Conservation (phyloP, 1,140 invertebrate species). For the Elymnias hypermnestra region DNA sequence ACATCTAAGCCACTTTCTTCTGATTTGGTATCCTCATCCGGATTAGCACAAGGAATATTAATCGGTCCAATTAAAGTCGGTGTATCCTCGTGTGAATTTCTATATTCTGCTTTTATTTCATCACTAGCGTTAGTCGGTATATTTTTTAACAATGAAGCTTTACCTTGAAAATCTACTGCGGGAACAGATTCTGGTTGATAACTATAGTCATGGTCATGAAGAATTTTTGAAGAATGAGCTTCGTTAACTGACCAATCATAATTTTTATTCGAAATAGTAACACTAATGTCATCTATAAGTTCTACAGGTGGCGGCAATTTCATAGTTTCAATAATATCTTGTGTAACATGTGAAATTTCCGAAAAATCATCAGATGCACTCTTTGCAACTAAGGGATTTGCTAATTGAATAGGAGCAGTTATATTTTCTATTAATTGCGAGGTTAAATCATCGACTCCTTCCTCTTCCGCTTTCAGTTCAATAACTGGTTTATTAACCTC, state of each 20-base stretch:
- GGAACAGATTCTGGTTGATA: constrained; percentile 8
- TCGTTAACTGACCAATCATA: constrained; percentile 41
- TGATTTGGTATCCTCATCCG: constrained; percentile 52
- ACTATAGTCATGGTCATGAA: constrained; percentile 16
- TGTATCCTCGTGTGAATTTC: constrained; percentile 38
- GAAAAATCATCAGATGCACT: constrained; percentile 13
- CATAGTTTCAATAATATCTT: constrained; percentile 52
- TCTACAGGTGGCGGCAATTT: constrained; percentile 41
- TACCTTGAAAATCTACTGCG: constrained; percentile 22
- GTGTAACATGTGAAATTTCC: constrained; percentile 43
- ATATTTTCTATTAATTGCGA: constrained; percentile 62
- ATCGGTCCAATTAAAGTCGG: constrained; percentile 32
- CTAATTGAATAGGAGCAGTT: constrained; percentile 58
- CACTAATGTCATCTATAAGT: constrained; percentile 30
- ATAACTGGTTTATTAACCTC: constrained; percentile 50
- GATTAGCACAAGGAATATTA: constrained; percentile 45
- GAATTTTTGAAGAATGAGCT: constrained; percentile 1
- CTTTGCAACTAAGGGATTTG: constrained; percentile 31
- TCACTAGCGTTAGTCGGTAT: constrained; percentile 49
- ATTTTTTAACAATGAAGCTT: constrained; percentile 45
- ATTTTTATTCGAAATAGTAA: constrained; percentile 23
- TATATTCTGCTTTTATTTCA: constrained; percentile 56
- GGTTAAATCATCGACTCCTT: constrained; percentile 51
- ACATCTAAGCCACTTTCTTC: constrained; percentile 58
- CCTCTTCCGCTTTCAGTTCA: too few species aligned